phyloP scores from a whole-genome alignment of 2,113 vertebrate species.

The Eidolon helvum region DNA sequence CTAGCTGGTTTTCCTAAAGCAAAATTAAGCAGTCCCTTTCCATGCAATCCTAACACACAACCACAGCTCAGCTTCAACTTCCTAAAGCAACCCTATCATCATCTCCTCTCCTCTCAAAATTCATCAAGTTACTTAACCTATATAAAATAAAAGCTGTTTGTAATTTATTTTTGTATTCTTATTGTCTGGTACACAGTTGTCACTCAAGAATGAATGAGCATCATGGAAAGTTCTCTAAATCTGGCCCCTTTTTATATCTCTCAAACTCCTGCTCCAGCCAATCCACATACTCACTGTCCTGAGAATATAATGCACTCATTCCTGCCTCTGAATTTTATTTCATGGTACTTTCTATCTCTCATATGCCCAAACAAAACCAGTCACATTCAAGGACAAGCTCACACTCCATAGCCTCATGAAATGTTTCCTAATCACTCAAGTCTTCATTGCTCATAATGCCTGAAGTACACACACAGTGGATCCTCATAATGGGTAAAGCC shows the following conservation, averaged over 20 bases:
- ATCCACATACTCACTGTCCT: background rate
- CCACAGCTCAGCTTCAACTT: background rate
- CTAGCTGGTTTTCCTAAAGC: background rate
- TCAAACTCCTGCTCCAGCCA: background rate
- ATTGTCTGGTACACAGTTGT: background rate
- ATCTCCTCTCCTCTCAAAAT: background rate
- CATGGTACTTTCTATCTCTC: background rate
- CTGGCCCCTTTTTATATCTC: background rate
- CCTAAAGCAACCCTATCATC: background rate
- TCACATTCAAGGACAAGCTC: background rate
- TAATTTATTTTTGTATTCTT: background rate
- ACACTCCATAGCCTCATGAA: background rate
- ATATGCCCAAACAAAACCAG: background rate
- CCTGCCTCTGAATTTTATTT: background rate
- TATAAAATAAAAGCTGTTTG: background rate
- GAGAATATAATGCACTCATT: background rate
- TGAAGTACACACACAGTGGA: background rate
- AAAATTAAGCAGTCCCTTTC: background rate
- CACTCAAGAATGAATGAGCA: background rate
- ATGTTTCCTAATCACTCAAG: background rate
- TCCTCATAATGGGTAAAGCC: background rate
- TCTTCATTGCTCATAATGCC: background rate
- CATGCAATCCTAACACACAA: background rate
- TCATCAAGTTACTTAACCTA: background rate
- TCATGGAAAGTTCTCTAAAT: background rate